phyloP scores from a whole-genome alignment of 1,140 invertebrate species.

The Phortica variegata region DNA sequence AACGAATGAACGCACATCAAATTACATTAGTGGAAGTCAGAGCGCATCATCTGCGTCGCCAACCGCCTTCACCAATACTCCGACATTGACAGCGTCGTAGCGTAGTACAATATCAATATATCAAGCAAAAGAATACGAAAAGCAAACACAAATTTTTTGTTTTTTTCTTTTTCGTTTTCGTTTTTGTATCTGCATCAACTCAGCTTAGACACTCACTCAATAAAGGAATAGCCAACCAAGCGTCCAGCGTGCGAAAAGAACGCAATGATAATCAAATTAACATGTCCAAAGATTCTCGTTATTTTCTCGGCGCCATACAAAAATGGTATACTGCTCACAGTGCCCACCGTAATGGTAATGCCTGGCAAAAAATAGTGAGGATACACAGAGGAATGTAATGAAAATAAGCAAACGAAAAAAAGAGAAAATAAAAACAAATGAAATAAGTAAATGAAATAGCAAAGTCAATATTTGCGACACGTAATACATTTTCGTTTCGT shows the following conservation, averaged over 20 bases:
- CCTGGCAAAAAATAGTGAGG: slow-evolving; percentile 62
- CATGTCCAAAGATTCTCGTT: slow-evolving; percentile 76
- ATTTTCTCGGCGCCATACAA: slow-evolving; percentile 78
- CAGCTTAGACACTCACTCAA: slow-evolving; percentile 74
- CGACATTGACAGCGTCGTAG: too few relatives aligned
- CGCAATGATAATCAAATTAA: slow-evolving; percentile 78
- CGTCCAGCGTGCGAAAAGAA: slow-evolving; percentile 78
- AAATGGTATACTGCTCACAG: slow-evolving; percentile 76
- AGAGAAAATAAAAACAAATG: background rate
- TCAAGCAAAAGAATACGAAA: too few relatives aligned
- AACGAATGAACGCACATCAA: slow-evolving; percentile 20
- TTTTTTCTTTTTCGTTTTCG: too few relatives aligned
- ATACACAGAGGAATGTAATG: slow-evolving; percentile 1
- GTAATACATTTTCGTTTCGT: too few relatives aligned
- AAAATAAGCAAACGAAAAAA: background rate
- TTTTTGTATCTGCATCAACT: too few relatives aligned
- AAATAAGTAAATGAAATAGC: background rate
- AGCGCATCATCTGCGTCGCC: slow-evolving; percentile 9
- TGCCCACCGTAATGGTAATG: slow-evolving; percentile 79
- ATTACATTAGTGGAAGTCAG: slow-evolving; percentile 27
- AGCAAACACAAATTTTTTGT: too few relatives aligned
- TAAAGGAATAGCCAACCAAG: slow-evolving; percentile 79
- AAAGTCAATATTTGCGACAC: background rate
- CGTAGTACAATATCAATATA: slow-evolving; percentile 1
- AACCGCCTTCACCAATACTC: too few relatives aligned